Conservation (phyloP, 1,140 invertebrate genomes). For the Bombus confusus region DNA sequence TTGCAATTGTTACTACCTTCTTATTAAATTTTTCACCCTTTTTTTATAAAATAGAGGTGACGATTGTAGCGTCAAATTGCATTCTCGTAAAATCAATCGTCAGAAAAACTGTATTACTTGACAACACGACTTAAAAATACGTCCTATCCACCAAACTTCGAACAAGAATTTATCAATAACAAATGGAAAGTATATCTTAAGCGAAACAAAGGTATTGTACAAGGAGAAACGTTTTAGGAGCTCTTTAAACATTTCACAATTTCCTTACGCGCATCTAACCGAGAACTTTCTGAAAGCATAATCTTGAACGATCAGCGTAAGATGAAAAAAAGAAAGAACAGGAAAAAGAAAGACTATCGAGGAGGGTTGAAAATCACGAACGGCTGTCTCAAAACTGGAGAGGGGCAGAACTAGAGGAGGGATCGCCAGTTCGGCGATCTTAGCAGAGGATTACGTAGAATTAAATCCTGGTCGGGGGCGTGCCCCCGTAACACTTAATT, state of each 20-base stretch:
- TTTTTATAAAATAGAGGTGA: too few relatives aligned
- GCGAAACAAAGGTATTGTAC: neutral
- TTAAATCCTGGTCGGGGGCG: slow-evolving; percentile 77
- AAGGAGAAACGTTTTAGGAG: neutral
- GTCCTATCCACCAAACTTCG: too few relatives aligned
- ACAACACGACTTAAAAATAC: too few relatives aligned
- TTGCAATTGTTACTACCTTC: too few relatives aligned
- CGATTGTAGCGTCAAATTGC: too few relatives aligned
- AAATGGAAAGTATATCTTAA: too few relatives aligned
- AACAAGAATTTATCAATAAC: too few relatives aligned
- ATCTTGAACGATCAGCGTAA: slow-evolving; percentile 54
- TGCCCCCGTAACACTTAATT: slow-evolving; percentile 83
- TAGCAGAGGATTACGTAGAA: slow-evolving; percentile 81
- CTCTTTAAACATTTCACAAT: neutral
- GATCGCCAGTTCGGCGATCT: slow-evolving; percentile 75
- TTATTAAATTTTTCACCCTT: too few relatives aligned
- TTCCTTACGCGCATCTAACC: slow-evolving; percentile 19
- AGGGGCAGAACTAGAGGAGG: neutral
- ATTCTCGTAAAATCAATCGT: too few relatives aligned
- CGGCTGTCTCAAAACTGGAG: slow-evolving; percentile 38
- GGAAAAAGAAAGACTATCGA: slow-evolving; percentile 24
- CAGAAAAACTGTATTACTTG: too few relatives aligned
- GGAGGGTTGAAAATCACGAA: slow-evolving; percentile 56
- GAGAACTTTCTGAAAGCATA: slow-evolving; percentile 33
- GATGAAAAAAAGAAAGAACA: slow-evolving; percentile 27